Base-by-base conservation (phyloP, 2,888 invertebrate genomes). In the Macroteleia sp. region DNA sequence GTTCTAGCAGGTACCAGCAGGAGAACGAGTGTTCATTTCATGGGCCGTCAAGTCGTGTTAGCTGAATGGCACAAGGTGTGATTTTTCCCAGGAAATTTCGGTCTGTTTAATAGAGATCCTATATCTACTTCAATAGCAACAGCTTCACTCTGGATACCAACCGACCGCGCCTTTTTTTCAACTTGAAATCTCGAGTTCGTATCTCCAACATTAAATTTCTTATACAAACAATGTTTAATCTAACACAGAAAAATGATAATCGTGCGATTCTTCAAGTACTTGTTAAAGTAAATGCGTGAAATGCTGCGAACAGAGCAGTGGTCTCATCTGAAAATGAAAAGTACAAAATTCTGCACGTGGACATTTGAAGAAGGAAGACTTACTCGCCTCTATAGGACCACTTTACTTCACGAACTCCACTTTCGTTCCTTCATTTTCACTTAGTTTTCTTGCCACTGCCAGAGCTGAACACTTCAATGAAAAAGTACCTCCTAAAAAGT, bases 1-100 rank as follows among this genome's bases (percentile, higher is more conserved):
- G n/a, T n/a, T n/a, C n/a, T 28, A 42, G 30, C 54, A 25, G 69
- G 59, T 56, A 59, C 39, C 79, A 67, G 70, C 76, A 67, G 71
- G 66, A 78, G 85, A 85, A 84, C 83, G 84, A 85, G 83, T 86
- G 89, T 89, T 89, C 89, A 90, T 91, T 90, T 90, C 90, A 91
- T 89, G 90, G 89, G 84, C 88, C 88, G 90, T 88, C 90, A 85
- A 84, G 67, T 90, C 87, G 85, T 82, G 88, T 89, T 89, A 88
- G 86, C 88, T 84, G 85, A 85, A 85, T 85, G 85, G 85, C 85
- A 82, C 83, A 83, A 83, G 80, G 84, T 85, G 87, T 86, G 88
- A 87, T 86, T 88, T 88, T 88, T 87, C 83, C 83, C 83, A 81
- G 81, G 75, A 83, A 86, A 87, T 88, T 87, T 87, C 85, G 85